Base-by-base conservation (phyloP, 2,888 invertebrate species). In the Anthophora plumipes region DNA sequence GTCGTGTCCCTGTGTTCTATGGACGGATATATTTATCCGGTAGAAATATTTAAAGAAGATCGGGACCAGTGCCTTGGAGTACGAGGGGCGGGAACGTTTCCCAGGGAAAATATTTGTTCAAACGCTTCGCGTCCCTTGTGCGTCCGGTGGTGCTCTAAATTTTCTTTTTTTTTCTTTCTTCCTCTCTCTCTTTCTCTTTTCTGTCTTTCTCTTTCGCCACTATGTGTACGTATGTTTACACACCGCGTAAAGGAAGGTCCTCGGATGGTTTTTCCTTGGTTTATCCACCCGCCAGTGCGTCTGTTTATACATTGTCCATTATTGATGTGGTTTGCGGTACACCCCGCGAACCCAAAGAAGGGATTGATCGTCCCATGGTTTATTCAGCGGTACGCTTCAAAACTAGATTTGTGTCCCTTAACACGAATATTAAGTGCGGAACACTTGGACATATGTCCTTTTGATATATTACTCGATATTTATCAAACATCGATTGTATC, bases 1-100 rank as follows among this genome's bases (percentile, higher is more conserved):
- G 64, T 55, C 59, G 68, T 31, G 31, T 68, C 61, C 55, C 39
- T 66, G 60, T 76, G 43, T 48, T 39, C 61, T 68, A 46, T 39
- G 54, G 43, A 14, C 48, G 76, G 77, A 79, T 82, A 77, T 72
- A 75, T 82, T 84, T 72, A 73, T 82, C 82, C 60, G 75, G 46
- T 41, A 73, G 76, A 77, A 84, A 82, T 82, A 82, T 82, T 84
- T 82, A 82, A 80, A 84, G 76, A 82, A 70, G 79, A 76, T 69
- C 69, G 60, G n/a, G 31, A 31, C 31, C 22, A 48, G 46, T 17
- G 70, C 22, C 52, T 48, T 37, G 25, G 48, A n/a, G 52, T 6
- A 17, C 39, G 12, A n/a, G n/a, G 57, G n/a, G 52, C 7, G 50
- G 20, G 41, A 22, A 48, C 64, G 66, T 73, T 71, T 70, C 59